These are phyloP conservation scores for Terrapene triunguis DNA, from an alignment of 2,113 vertebrate genomes.

Conservation along the genomic window DNA sequence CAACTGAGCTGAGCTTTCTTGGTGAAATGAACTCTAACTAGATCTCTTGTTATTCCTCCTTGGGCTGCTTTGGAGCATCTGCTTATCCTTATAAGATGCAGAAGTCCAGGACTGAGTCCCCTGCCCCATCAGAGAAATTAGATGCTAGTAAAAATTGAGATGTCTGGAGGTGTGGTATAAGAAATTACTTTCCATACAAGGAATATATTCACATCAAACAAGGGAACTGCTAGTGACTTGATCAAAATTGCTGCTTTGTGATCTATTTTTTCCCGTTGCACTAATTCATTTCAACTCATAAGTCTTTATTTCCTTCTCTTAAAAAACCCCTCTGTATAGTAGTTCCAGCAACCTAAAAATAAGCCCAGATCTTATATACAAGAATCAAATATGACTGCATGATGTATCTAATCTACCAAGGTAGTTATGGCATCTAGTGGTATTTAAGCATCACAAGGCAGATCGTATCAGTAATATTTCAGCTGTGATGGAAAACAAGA, in stretches of 20 bases:
- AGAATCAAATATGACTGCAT: not conserved
- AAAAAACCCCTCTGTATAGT: not conserved
- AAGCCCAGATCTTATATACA: not conserved
- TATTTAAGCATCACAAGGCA: not conserved
- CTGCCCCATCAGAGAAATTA: not conserved
- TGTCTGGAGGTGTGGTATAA: not conserved
- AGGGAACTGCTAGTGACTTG: not conserved
- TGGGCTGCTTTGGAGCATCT: not conserved
- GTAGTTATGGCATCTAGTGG: not conserved
- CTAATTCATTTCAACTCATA: not conserved
- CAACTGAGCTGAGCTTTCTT: conserved; percentile 14
- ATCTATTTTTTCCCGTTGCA: not conserved
- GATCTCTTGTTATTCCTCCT: not conserved
- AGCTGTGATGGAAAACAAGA: not conserved
- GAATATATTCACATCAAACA: not conserved
- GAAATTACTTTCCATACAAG: not conserved
- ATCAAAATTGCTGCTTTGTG: not conserved
- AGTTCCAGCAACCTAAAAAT: not conserved
- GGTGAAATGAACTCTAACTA: not conserved
- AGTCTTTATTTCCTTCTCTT: not conserved
- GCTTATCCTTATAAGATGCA: not conserved
- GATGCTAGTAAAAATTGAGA: not conserved
- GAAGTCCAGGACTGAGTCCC: not conserved
- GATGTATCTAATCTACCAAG: not conserved
- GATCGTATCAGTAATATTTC: not conserved